These are phyloP conservation scores for Mimumesa dahlbomi DNA, from an alignment of 2,888 invertebrate species.

Conservation along the genomic window DNA sequence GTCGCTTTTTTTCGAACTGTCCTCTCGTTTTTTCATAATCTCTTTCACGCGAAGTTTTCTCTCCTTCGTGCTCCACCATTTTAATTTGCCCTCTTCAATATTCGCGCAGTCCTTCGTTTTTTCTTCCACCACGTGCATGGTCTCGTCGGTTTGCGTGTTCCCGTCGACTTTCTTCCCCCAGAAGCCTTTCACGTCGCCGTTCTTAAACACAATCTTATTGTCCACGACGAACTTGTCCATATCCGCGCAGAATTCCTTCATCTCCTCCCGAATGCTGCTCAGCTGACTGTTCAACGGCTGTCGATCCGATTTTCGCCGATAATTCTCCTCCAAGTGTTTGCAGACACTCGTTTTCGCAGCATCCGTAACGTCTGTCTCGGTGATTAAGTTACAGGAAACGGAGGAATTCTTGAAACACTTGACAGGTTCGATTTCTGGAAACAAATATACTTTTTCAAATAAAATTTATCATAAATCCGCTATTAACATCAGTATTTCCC, in stretches of 20 bases:
- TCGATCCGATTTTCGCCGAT: conserved; percentile 19
- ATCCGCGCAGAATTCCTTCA: conserved; percentile 61
- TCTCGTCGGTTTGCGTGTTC: neutral
- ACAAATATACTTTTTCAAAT: neutral
- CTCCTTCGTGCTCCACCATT: conserved; percentile 50
- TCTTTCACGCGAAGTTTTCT: conserved; percentile 37
- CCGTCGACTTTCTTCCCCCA: conserved; percentile 37
- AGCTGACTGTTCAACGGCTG: conserved; percentile 47
- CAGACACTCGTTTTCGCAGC: neutral
- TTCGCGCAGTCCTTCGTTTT: neutral
- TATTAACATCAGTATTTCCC: no score
- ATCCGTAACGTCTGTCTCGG: neutral
- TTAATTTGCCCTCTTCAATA: conserved; percentile 13
- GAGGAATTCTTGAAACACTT: neutral
- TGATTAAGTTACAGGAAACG: conserved; percentile 12
- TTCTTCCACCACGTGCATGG: neutral
- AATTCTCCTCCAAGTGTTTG: no score
- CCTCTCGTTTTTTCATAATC: conserved; percentile 34
- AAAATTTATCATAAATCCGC: neutral
- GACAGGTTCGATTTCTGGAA: conserved; percentile 4
- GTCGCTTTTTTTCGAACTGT: neutral
- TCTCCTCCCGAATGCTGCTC: conserved; percentile 64
- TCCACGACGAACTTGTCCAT: conserved; percentile 64
- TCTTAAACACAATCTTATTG: conserved; percentile 61
- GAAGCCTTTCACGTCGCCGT: conserved; percentile 59